Percentiles rank a stretch among this genome's conserved stretches.
Conservation (phyloP, 2,113 vertebrate genomes). For the Plestiodon gilberti region DNA sequence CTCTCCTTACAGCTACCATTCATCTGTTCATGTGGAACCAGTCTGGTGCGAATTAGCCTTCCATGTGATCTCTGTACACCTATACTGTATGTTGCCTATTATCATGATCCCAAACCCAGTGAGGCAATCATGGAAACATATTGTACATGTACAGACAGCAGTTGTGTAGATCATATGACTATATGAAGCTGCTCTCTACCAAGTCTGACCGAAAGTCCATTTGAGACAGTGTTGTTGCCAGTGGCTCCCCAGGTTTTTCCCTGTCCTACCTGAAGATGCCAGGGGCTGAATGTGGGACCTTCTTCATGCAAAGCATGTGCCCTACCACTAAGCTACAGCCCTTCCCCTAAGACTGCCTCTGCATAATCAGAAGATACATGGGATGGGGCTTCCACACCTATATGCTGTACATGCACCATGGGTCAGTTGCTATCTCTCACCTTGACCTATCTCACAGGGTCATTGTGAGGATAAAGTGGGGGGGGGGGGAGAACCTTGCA, state of each 20-base stretch:
- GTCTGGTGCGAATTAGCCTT: neutral
- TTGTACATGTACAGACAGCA: neutral
- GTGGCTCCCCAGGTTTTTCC: no score
- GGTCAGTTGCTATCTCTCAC: no score
- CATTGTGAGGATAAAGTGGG: no score
- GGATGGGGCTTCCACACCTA: neutral
- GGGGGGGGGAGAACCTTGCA: no score
- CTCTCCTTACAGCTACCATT: neutral
- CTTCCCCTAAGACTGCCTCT: neutral
- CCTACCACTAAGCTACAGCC: no score
- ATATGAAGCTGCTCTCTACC: no score
- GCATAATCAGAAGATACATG: neutral
- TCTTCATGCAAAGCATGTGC: no score
- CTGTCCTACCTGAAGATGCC: no score
- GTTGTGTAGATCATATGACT: neutral
- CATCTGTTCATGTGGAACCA: neutral
- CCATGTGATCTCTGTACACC: neutral
- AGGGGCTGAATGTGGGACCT: no score
- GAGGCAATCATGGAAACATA: neutral
- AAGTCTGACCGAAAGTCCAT: neutral
- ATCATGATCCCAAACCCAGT: neutral
- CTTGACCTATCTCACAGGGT: no score
- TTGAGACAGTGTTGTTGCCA: neutral
- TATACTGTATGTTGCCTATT: neutral
- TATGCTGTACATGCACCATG: neutral